Conservation (phyloP, 2,797 vertebrate genomes). For the Chaetophractus vellerosus region DNA sequence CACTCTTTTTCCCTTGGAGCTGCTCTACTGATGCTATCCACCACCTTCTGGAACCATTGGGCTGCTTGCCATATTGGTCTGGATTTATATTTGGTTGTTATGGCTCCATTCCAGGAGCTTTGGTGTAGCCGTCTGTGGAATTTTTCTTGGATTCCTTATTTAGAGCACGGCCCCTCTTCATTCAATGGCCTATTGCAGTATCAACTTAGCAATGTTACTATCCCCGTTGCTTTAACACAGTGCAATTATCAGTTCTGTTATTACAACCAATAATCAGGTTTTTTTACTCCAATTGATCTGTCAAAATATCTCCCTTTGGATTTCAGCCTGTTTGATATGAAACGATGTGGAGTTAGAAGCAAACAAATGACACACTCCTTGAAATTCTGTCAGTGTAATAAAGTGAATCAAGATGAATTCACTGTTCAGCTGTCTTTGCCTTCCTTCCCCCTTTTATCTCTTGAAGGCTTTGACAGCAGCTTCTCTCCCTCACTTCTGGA, state of each 20-base stretch:
- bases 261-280: constrained; percentile 61
- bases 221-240: neutral
- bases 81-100: neutral
- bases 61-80: neutral
- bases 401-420: neutral
- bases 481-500: neutral
- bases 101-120: neutral
- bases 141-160: neutral
- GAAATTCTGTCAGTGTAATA: neutral
- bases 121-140: neutral
- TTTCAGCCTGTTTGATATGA: constrained; percentile 46
- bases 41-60: neutral
- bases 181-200: constrained; percentile 37
- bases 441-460: constrained; percentile 19
- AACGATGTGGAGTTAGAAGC: constrained; percentile 50
- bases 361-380: constrained; percentile 9
- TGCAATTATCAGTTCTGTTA: neutral
- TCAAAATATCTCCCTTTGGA: constrained; percentile 58
- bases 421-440: neutral
- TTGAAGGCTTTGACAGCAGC: constrained; percentile 38
- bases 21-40: neutral
- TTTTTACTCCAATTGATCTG: constrained; percentile 58
- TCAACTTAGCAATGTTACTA: neutral
- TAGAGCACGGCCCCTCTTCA: neutral
- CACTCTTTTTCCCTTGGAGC: neutral